Conservation (phyloP, 2,888 invertebrate genomes). For the Orgyia antiqua region DNA sequence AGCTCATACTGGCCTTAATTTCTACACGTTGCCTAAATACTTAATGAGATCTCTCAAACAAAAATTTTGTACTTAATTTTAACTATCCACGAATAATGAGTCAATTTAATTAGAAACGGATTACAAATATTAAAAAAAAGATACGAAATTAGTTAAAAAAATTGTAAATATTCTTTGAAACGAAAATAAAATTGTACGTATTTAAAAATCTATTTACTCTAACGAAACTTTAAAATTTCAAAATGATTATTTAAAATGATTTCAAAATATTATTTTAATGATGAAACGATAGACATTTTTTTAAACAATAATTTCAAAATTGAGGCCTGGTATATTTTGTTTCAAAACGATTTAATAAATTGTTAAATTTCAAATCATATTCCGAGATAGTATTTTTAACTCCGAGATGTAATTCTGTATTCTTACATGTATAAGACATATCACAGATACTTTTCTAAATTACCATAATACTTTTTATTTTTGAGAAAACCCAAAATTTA, state of each 20-base stretch:
- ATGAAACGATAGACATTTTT: too few species aligned
- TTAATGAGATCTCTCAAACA: conserved; percentile 55
- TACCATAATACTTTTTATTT: conserved; percentile 68
- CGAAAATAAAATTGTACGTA: too few species aligned
- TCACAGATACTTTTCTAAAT: conserved; percentile 72
- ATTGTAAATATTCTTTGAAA: neutral
- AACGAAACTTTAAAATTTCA: too few species aligned
- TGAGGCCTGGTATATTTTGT: too few species aligned
- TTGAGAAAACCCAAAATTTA: conserved; percentile 38
- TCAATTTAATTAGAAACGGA: too few species aligned
- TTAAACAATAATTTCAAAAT: neutral
- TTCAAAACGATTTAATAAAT: conserved; percentile 8
- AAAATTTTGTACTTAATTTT: conserved; percentile 24
- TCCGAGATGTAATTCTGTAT: conserved; percentile 66
- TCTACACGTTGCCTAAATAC: conserved; percentile 37
- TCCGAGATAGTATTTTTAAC: conserved; percentile 63
- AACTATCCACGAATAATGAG: conserved; percentile 9
- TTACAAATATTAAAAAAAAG: too few species aligned
- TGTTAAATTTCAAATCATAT: conserved; percentile 48
- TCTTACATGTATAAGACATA: conserved; percentile 57
- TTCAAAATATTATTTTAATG: too few species aligned
- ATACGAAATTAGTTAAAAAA: too few species aligned
- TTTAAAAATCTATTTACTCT: too few species aligned
- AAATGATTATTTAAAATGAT: too few species aligned
- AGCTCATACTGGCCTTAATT: conserved; percentile 30